phyloP scores from a whole-genome alignment of 37 sponge, comb jelly and placozoan species.

The Aplysina aerophoba region DNA sequence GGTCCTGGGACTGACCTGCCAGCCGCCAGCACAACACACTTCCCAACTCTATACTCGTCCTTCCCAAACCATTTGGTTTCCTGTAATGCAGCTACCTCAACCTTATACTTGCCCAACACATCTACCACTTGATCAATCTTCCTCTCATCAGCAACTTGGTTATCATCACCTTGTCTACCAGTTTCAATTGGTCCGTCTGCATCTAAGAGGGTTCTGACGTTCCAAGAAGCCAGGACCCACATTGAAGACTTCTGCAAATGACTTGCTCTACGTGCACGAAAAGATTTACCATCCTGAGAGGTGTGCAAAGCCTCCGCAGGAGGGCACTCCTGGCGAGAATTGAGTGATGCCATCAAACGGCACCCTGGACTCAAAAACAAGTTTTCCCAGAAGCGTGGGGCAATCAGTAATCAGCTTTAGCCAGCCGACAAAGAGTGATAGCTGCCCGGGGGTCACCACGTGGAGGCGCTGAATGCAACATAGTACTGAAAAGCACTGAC shows the following conservation, averaged over 20 bases:
- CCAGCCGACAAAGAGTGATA: too few species aligned
- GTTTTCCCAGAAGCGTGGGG: too few species aligned
- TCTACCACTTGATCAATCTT: too few species aligned
- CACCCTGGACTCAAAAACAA: not conserved
- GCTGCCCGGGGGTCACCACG: too few species aligned
- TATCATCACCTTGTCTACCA: not conserved
- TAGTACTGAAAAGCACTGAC: too few species aligned
- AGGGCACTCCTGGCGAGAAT: slow-evolving; percentile 33
- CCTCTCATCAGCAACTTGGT: not conserved
- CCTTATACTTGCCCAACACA: too few species aligned
- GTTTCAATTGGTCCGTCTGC: not conserved
- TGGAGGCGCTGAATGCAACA: too few species aligned
- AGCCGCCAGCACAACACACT: too few species aligned
- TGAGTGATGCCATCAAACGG: slow-evolving; percentile 30
- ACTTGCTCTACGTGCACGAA: slow-evolving; percentile 1
- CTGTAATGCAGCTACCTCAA: too few species aligned
- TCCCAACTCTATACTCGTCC: too few species aligned
- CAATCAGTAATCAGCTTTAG: not conserved
- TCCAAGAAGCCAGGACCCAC: slow-evolving; percentile 32
- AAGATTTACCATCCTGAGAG: not conserved
- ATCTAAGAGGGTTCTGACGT: slow-evolving; percentile 12
- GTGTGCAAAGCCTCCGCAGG: slow-evolving; percentile 57
- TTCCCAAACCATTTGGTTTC: too few species aligned
- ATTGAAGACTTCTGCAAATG: too few species aligned
- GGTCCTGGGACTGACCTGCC: slow-evolving; percentile 18